Conservation (phyloP, 2,888 invertebrate species). For the Ametastegia equiseti region DNA sequence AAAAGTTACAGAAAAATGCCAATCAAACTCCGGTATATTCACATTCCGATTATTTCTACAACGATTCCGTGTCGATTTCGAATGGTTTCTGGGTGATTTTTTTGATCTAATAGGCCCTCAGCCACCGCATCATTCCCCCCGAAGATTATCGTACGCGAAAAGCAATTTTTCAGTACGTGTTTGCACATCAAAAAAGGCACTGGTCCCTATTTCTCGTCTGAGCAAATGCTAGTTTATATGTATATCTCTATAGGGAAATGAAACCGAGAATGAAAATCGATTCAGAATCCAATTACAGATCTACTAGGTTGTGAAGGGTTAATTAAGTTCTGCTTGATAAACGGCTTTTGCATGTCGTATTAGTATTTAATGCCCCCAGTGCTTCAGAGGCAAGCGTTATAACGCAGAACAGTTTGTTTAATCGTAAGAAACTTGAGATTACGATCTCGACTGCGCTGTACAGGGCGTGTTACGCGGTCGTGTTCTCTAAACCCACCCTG, state of each 20-base stretch:
- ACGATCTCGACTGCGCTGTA: constrained; percentile 32
- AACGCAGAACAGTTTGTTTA: constrained; percentile 32
- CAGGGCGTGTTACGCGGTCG: constrained; percentile 23
- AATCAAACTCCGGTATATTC: too few relatives aligned
- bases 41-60: too few relatives aligned
- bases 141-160: not conserved
- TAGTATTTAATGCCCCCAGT: constrained; percentile 19
- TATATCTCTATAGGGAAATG: too few relatives aligned
- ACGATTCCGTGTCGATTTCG: too few relatives aligned
- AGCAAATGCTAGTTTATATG: too few relatives aligned
- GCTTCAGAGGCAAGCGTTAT: constrained; percentile 1
- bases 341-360: constrained; percentile 24
- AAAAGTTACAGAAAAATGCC: too few relatives aligned
- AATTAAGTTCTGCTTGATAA: constrained; percentile 14
- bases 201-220: not conserved
- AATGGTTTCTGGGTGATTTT: too few relatives aligned
- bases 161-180: not conserved
- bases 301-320: not conserved
- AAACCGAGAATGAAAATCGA: not conserved
- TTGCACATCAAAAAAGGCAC: not conserved
- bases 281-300: not conserved
- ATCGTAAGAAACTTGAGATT: constrained; percentile 43
- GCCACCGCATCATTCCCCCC: too few relatives aligned
- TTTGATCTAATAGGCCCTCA: too few relatives aligned
- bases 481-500: constrained; percentile 7